Percentiles rank a stretch among this genome's conserved stretches.
These are phyloP conservation scores for Pocillopora damicornis DNA, from an alignment of 64 coral and sea anemone species.

Conservation along the genomic window DNA sequence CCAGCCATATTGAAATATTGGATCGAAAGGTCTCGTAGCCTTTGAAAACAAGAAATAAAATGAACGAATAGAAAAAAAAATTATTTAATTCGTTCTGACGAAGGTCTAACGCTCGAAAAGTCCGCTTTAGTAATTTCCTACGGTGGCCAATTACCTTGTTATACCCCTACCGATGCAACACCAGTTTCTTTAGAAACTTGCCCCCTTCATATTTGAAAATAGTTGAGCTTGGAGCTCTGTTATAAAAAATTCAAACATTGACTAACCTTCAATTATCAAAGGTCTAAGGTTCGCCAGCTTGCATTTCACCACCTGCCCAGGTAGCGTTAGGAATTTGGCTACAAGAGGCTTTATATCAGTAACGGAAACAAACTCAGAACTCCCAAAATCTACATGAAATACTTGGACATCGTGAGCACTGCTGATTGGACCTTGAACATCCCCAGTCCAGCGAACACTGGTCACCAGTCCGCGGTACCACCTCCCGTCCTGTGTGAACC, in stretches of 20 bases:
- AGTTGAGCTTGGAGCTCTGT: not conserved
- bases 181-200: too few species aligned
- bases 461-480: conserved; percentile 85
- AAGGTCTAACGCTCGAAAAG: too few species aligned
- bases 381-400: conserved; percentile 92
- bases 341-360: conserved; percentile 52
- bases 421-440: not conserved
- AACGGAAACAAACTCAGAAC: conserved; percentile 63
- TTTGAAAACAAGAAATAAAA: too few species aligned
- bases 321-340: conserved; percentile 71
- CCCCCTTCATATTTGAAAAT: not conserved
- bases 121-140: too few species aligned
- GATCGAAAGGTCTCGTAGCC: too few species aligned
- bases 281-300: conserved; percentile 75
- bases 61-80: too few species aligned
- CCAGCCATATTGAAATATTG: too few species aligned
- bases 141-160: too few species aligned
- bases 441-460: not conserved
- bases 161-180: too few species aligned
- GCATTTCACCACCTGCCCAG: conserved; percentile 77
- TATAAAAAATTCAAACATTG: not conserved
- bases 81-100: too few species aligned
- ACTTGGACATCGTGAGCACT: conserved; percentile 49
- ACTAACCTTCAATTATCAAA: conserved; percentile 31
- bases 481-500: conserved; percentile 68